phyloP scores from a whole-genome alignment of 2,797 vertebrate species.

The Lates japonicus region DNA sequence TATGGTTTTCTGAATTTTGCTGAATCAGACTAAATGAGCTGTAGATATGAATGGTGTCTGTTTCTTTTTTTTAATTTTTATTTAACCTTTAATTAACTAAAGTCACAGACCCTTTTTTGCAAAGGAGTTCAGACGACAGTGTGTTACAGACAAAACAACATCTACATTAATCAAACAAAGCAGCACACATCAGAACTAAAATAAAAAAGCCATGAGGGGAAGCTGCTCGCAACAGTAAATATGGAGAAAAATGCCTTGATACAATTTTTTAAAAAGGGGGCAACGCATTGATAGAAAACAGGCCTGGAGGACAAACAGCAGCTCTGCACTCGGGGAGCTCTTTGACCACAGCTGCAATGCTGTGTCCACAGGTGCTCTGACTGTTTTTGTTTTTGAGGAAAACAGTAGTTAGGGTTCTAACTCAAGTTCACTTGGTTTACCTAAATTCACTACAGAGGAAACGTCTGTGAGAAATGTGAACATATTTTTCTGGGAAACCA shows the following conservation, averaged over 20 bases:
- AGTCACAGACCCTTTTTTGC: not conserved
- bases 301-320: conserved; percentile 96
- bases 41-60: not conserved
- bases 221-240: not conserved
- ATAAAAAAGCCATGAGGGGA: too few relatives aligned
- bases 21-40: conserved; percentile 13
- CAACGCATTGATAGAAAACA: conserved; percentile 90
- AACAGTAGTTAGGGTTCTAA: too few relatives aligned
- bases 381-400: too few relatives aligned
- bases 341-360: conserved; percentile 99
- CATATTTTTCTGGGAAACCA: too few relatives aligned
- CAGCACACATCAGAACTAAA: not conserved
- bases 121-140: not conserved
- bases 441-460: too few relatives aligned
- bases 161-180: not conserved
- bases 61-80: not conserved
- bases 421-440: too few relatives aligned
- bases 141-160: not conserved
- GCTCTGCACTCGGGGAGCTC: conserved; percentile 95
- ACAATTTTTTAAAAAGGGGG: not conserved
- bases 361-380: conserved; percentile 93
- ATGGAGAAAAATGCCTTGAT: not conserved
- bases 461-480: too few relatives aligned
- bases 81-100: not conserved
- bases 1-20: not conserved